phyloP scores from a whole-genome alignment of 2,888 invertebrate genomes.

The Epirrhoe alternata region DNA sequence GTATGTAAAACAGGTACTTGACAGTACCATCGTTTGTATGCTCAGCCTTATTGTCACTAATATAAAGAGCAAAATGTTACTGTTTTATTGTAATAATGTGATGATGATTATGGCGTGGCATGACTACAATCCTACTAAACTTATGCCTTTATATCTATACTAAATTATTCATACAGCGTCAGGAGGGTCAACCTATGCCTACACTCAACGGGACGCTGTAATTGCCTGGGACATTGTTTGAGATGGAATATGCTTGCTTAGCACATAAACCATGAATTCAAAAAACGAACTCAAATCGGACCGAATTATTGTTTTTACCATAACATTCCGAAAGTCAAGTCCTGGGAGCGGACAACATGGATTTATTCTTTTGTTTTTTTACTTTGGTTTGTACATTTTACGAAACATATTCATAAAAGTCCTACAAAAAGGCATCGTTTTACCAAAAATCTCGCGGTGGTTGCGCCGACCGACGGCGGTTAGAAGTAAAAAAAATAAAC shows the following conservation, averaged over 20 bases:
- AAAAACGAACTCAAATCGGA: too few relatives aligned
- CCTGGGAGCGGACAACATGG: too few relatives aligned
- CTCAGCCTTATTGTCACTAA: slow-evolving; percentile 48
- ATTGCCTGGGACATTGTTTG: too few relatives aligned
- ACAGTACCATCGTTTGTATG: slow-evolving; percentile 34
- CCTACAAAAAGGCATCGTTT: neutral
- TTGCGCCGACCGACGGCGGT: neutral
- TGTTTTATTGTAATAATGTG: slow-evolving; percentile 10
- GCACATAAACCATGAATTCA: too few relatives aligned
- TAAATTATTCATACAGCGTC: too few relatives aligned
- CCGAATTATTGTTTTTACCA: too few relatives aligned
- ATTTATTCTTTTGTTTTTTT: neutral
- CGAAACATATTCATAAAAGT: neutral
- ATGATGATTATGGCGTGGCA: neutral
- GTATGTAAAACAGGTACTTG: slow-evolving; percentile 59
- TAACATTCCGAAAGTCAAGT: too few relatives aligned
- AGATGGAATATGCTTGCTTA: too few relatives aligned
- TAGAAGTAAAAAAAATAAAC: neutral
- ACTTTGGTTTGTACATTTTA: neutral
- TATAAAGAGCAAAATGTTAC: slow-evolving; percentile 9
- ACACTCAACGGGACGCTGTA: too few relatives aligned
- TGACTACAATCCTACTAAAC: neutral
- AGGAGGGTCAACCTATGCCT: too few relatives aligned
- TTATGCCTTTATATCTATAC: neutral
- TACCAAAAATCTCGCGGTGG: neutral